Evolutionary conservation across 2,888 invertebrate genomes (phyloP), one percentile per base, ranked within the genome.

Genomic region (Mycalesis mineus): DNA sequence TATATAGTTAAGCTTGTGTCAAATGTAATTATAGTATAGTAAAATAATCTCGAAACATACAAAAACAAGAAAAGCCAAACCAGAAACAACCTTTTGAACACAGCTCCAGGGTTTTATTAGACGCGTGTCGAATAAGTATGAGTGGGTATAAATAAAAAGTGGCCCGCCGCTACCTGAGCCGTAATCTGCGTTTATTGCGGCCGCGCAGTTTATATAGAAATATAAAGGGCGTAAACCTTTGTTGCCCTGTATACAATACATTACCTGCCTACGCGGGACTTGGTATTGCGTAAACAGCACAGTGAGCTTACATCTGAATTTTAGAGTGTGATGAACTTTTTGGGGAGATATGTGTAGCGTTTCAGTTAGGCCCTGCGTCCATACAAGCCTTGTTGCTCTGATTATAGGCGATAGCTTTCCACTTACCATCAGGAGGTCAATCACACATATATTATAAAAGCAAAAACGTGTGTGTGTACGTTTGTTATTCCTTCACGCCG

Each of bases 91-190:
- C 57, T 53, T 55, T 17, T 33, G 11, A 50, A 51, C 31, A 48
- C 49, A 63, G 64, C 57, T 66, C 63, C 58, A 57, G 61, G 65
- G 58, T 67, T 68, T 68, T 65, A 67, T 66, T 61, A 62, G 54
- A 69, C 69, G 69, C 64, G 68, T 58, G 61, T 52, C 37, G 70
- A 68, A 68, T 70, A 64, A 63, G 61, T 63, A 60, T 58, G 67
- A 64, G 60, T 61, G 54, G 58, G 58, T 61, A 42, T 39, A 56
- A 50, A 58, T 51, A 68, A 67, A 68, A 67, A 64, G 64, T 63
- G 14, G 14, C 44, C 28, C 1, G n/a, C 31, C 0, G 40, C 44
- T 50, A 41, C 58, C 55, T 36, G 33, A 4, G 47, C 13, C 40
- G 62, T 65, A 65, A 61, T 60, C 55, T 42, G 48, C 45, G 45